phyloP scores from a whole-genome alignment of 64 coral and sea anemone genomes.

The Montipora cactus region DNA sequence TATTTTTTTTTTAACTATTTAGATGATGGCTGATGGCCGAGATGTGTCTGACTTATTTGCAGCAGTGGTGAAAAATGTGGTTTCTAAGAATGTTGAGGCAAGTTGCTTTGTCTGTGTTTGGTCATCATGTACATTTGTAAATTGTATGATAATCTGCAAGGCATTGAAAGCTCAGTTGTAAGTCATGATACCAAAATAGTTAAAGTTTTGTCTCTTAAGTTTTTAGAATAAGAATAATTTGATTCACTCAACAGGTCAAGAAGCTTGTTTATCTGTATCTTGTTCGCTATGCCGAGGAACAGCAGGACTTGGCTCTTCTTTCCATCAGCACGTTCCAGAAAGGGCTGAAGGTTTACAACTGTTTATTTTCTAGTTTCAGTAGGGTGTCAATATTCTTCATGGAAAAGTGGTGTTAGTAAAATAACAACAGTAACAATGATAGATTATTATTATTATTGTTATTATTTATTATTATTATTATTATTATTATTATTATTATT shows the following conservation, averaged over 20 bases:
- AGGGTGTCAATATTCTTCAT: not conserved
- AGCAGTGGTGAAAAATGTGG: slow-evolving; percentile 97
- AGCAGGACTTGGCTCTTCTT: slow-evolving; percentile 91
- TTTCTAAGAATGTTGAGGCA: slow-evolving; percentile 97
- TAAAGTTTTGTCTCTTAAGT: not conserved
- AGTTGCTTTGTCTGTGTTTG: not conserved
- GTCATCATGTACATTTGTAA: too few relatives aligned
- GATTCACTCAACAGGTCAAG: slow-evolving; percentile 73
- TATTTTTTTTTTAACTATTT: not conserved
- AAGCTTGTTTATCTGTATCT: slow-evolving; percentile 97
- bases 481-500: too few relatives aligned
- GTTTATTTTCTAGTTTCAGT: not conserved
- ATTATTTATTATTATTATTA: too few relatives aligned
- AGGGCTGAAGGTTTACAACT: slow-evolving; percentile 81
- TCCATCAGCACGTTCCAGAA: slow-evolving; percentile 99
- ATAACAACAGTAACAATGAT: too few relatives aligned
- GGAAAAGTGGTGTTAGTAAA: not conserved
- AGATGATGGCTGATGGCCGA: slow-evolving; percentile 91
- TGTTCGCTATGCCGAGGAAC: slow-evolving; percentile 96
- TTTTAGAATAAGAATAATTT: not conserved
- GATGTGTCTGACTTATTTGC: slow-evolving; percentile 94
- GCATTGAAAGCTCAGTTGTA: too few relatives aligned
- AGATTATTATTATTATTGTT: too few relatives aligned
- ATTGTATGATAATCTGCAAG: too few relatives aligned
- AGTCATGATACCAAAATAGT: too few relatives aligned